Percentiles rank a stretch among this genome's conserved stretches.
These are phyloP conservation scores for Tychaedon coryphoeus DNA, from an alignment of 2,113 vertebrate species.

Conservation along the genomic window DNA sequence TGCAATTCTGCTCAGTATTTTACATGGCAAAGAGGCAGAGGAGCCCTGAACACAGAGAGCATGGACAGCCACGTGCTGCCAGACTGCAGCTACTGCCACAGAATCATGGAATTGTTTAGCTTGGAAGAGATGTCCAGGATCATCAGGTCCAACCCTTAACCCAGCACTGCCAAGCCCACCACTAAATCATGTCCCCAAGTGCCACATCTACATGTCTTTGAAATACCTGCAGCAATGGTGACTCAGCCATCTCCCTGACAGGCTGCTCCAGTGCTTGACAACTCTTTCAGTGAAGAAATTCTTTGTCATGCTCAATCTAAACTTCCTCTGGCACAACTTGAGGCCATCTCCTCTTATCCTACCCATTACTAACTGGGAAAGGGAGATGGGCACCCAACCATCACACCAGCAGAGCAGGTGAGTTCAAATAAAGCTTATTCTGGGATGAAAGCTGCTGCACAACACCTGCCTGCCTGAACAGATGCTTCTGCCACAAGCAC, in stretches of 20 bases:
- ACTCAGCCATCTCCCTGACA: background rate
- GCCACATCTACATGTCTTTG: background rate
- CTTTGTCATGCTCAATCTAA: background rate
- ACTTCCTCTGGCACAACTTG: background rate
- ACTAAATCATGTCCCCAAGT: background rate
- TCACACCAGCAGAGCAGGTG: accelerated
- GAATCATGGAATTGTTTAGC: background rate
- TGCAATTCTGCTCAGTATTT: background rate
- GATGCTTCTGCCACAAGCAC: background rate
- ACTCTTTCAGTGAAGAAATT: background rate
- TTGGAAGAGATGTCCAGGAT: background rate
- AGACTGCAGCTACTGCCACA: background rate
- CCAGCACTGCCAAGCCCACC: background rate
- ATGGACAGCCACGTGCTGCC: background rate
- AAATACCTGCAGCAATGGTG: background rate
- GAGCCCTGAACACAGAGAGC: accelerated
- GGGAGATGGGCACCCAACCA: background rate
- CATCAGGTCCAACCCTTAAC: background rate
- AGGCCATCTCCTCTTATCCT: background rate
- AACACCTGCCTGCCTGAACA: background rate
- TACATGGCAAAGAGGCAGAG: accelerated
- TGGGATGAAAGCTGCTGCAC: background rate
- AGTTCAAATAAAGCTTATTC: background rate
- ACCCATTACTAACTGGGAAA: background rate
- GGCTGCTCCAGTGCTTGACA: background rate